Evolutionary conservation across 2,888 invertebrate species (phyloP).

Genomic region (Operophtera brumata): DNA sequence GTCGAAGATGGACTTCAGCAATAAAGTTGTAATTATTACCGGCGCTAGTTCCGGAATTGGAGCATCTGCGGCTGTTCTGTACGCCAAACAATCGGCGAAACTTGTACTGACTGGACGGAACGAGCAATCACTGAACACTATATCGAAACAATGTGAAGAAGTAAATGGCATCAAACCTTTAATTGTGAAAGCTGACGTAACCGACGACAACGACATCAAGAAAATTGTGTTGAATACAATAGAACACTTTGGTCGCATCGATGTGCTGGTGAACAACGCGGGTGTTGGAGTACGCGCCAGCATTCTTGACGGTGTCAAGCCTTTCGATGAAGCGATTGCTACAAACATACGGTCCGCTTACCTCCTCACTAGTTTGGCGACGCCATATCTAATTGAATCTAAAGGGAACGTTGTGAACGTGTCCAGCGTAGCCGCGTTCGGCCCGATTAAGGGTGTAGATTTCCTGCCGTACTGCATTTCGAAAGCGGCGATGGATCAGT

Average conservation of each 20-base stretch:
- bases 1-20: conserved; percentile 76
- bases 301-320: conserved; percentile 90
- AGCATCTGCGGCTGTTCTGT: conserved; percentile 83
- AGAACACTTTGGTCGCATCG: conserved; percentile 83
- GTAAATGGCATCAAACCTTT: conserved; percentile 72
- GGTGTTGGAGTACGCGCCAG: conserved; percentile 88
- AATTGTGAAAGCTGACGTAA: conserved; percentile 83
- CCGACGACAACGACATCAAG: conserved; percentile 84
- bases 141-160: conserved; percentile 80
- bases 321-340: conserved; percentile 91
- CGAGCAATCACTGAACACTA: conserved; percentile 82
- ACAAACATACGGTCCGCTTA: conserved; percentile 90
- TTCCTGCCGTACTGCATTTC: conserved; percentile 94
- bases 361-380: conserved; percentile 88
- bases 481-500: conserved; percentile 95
- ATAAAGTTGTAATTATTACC: conserved; percentile 82
- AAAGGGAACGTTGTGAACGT: conserved; percentile 95
- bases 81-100: conserved; percentile 83
- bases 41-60: conserved; percentile 90
- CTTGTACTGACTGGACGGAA: conserved; percentile 86
- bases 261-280: conserved; percentile 92
- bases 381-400: conserved; percentile 88
- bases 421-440: conserved; percentile 92
- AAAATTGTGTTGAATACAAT: conserved; percentile 84
- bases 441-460: conserved; percentile 81